Evolutionary conservation across 1,140 invertebrate genomes (phyloP).

Genomic region (Cryptotermes secundus): DNA sequence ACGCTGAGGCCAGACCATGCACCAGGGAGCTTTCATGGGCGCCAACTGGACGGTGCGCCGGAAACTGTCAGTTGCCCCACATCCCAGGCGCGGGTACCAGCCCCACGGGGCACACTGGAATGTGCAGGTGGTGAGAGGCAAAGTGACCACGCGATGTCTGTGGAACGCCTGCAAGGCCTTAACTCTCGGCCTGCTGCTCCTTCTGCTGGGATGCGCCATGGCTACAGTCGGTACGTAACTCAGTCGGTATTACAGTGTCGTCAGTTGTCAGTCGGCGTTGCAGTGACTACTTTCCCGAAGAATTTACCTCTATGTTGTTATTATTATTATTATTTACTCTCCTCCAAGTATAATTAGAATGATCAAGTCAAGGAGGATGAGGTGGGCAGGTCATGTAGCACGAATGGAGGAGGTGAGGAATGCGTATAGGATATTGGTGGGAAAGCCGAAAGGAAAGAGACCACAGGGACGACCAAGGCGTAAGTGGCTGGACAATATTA

Average conservation of each 20-base stretch:
- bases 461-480: too few species aligned
- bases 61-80: conserved; percentile 38
- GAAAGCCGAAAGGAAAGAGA: too few species aligned
- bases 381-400: too few species aligned
- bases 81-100: conserved; percentile 24
- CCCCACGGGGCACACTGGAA: conserved; percentile 38
- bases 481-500: too few species aligned
- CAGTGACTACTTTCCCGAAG: too few species aligned
- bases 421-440: too few species aligned
- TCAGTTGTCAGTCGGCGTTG: too few species aligned
- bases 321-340: too few species aligned
- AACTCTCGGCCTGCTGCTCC: conserved; percentile 76
- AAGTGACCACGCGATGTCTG: conserved; percentile 81
- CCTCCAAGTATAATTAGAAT: too few species aligned
- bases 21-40: conserved; percentile 43
- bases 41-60: conserved; percentile 34
- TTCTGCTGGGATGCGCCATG: conserved; percentile 85
- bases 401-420: too few species aligned
- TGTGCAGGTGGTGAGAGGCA: conserved; percentile 69
- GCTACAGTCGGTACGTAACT: conserved; percentile 74
- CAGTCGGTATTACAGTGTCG: neutral
- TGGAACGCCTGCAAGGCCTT: conserved; percentile 89
- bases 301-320: too few species aligned
- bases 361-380: too few species aligned
- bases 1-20: conserved; percentile 36